phyloP scores from a whole-genome alignment of 2,797 vertebrate genomes.

The Neosilurus hyrtlii region DNA sequence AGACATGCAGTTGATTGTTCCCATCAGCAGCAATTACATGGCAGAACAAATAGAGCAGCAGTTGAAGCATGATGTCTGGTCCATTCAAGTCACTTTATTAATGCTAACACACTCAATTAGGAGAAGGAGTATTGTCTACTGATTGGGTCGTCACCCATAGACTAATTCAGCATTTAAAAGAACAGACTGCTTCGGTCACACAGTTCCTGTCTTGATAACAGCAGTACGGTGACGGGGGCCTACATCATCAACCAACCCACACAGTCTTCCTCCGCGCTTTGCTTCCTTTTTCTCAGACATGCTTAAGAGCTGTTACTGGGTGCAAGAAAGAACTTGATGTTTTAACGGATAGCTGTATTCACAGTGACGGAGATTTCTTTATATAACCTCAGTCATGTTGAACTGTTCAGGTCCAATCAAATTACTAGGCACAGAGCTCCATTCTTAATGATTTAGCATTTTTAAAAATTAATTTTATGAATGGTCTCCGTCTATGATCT shows the following conservation, averaged over 20 bases:
- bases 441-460: background rate
- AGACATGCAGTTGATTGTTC: slow-evolving; percentile 20
- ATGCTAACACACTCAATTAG: slow-evolving; percentile 67
- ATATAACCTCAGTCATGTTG: too few relatives aligned
- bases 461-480: background rate
- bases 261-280: background rate
- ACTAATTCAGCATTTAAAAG: slow-evolving; percentile 62
- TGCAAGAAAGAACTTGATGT: background rate
- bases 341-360: background rate
- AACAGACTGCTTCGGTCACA: slow-evolving; percentile 51
- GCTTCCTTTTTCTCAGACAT: slow-evolving; percentile 1
- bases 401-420: background rate
- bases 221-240: slow-evolving; percentile 55
- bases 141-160: slow-evolving; percentile 43
- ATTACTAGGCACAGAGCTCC: background rate
- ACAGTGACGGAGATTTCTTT: background rate
- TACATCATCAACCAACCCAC: slow-evolving; percentile 1
- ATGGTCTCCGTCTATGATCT: background rate
- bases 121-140: slow-evolving; percentile 12
- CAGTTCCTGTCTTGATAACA: slow-evolving; percentile 53
- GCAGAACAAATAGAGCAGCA: slow-evolving; percentile 53
- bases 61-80: slow-evolving; percentile 56
- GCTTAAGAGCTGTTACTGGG: background rate
- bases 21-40: slow-evolving; percentile 58
- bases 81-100: slow-evolving; percentile 57